Conservation (phyloP, 35 echinoderm and acorn worm genomes). For the Apostichopus japonicus region DNA sequence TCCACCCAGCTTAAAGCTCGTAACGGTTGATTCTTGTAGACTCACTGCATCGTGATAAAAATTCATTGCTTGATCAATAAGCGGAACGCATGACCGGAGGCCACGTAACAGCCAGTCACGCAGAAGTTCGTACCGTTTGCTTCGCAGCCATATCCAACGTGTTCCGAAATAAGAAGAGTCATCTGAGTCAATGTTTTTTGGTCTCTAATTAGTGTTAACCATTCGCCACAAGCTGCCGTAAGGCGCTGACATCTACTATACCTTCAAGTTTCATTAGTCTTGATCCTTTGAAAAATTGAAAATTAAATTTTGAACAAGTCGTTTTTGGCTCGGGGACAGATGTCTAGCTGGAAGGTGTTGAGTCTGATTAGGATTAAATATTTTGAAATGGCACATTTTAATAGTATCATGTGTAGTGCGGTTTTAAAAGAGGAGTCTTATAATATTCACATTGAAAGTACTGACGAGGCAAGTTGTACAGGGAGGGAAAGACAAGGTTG, state of each 20-base stretch:
- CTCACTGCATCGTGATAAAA: conserved; percentile 1
- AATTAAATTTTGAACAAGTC: neutral
- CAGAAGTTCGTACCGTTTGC: neutral
- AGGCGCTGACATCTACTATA: neutral
- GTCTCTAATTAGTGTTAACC: conserved; percentile 13
- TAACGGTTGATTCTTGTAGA: neutral
- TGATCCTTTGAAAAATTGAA: neutral
- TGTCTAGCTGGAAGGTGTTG: neutral
- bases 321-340: neutral
- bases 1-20: neutral
- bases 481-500: neutral
- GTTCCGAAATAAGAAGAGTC: neutral
- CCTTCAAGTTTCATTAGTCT: neutral
- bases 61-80: conserved; percentile 25
- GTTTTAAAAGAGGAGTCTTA: neutral
- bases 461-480: neutral
- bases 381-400: neutral
- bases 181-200: neutral
- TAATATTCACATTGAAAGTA: neutral
- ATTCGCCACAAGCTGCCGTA: neutral
- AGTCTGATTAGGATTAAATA: conserved; percentile 10
- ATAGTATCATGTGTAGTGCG: neutral
- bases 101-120: conserved; percentile 1
- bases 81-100: conserved; percentile 11
- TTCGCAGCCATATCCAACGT: too few relatives aligned